Conservation (phyloP, 1,140 invertebrate species). For the Lanistes nyassanus region DNA sequence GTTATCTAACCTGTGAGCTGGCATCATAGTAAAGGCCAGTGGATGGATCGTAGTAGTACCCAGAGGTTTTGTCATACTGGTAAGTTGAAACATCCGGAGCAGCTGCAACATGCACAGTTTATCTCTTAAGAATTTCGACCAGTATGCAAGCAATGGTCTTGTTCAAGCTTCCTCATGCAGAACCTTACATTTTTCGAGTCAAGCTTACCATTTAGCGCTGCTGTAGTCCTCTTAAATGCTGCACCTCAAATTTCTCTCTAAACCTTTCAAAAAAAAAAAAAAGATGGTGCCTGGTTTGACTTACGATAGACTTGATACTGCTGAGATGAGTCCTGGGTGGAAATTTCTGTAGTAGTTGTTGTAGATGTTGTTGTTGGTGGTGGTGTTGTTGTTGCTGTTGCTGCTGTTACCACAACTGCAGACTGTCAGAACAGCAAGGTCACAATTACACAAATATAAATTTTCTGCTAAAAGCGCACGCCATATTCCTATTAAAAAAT, state of each 20-base stretch:
- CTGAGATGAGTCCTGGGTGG: slow-evolving; percentile 16
- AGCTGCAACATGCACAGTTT: slow-evolving; percentile 65
- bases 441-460: too few relatives aligned
- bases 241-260: not conserved
- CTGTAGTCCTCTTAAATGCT: not conserved
- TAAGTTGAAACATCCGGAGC: slow-evolving; percentile 91
- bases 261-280: not conserved
- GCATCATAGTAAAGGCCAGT: slow-evolving; percentile 97
- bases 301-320: slow-evolving; percentile 49
- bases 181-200: too few relatives aligned
- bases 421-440: too few relatives aligned
- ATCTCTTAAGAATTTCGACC: too few relatives aligned
- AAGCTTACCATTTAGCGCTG: too few relatives aligned
- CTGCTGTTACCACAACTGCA: slow-evolving; percentile 43
- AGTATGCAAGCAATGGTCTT: too few relatives aligned
- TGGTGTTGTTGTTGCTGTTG: slow-evolving; percentile 48
- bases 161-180: too few relatives aligned
- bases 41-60: slow-evolving; percentile 94
- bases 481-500: too few relatives aligned
- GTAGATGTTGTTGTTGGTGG: slow-evolving; percentile 5
- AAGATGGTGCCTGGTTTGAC: slow-evolving; percentile 20
- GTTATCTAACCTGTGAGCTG: slow-evolving; percentile 78
- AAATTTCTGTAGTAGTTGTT: slow-evolving; percentile 10
- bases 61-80: slow-evolving; percentile 93
- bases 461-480: too few relatives aligned